Evolutionary conservation across 30 jellyfish, hydroid and myxozoan species (phyloP).

Genomic region (Haliclystus octoradiatus): DNA sequence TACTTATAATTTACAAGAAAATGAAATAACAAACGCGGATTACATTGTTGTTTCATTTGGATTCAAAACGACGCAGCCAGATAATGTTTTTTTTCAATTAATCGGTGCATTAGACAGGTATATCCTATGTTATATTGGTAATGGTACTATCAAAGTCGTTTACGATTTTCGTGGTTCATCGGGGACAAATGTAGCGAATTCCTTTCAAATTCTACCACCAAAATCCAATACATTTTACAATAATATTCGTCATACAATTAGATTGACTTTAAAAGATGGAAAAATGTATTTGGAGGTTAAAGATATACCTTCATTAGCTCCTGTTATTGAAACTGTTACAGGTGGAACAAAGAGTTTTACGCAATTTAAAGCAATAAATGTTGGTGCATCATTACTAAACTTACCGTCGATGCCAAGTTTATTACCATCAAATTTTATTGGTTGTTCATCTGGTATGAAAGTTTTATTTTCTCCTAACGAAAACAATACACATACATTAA

Average conservation of each 20-base stretch:
- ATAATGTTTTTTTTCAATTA: constrained; percentile 12
- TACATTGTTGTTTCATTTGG: constrained; percentile 18
- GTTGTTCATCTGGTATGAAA: not conserved
- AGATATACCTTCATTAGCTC: not conserved
- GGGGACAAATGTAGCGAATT: not conserved
- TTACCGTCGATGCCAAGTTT: not conserved
- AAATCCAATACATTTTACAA: not conserved
- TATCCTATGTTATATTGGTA: not conserved
- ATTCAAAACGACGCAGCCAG: constrained; percentile 19
- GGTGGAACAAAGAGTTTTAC: not conserved
- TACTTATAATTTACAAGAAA: not conserved
- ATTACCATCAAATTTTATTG: not conserved
- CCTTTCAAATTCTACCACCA: not conserved
- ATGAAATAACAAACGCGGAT: constrained; percentile 5
- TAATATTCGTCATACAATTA: not conserved
- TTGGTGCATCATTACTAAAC: not conserved
- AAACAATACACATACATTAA: not conserved
- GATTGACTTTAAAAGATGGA: not conserved
- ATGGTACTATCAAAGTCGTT: constrained; percentile 4
- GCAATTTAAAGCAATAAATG: not conserved
- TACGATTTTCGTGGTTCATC: not conserved
- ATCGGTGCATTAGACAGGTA: constrained; percentile 16
- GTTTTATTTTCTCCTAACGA: not conserved
- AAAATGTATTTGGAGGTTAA: not conserved
- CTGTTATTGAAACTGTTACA: not conserved